Evolutionary conservation across 2,888 invertebrate species (phyloP).

Genomic region (Agrilus mali): DNA sequence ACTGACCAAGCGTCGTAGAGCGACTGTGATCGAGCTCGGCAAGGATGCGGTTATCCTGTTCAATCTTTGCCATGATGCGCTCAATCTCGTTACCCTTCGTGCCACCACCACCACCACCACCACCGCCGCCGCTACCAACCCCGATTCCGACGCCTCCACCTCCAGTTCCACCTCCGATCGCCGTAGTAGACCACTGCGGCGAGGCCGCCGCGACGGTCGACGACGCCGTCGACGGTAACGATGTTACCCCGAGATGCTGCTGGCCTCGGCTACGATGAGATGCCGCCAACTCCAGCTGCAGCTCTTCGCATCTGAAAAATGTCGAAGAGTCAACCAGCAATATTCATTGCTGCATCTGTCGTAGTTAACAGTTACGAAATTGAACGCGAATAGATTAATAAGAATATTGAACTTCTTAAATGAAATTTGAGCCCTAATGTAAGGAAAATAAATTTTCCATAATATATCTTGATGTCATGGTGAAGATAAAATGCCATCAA

Average conservation of each 20-base stretch:
- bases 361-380: no score
- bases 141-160: constrained; percentile 23
- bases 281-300: constrained; percentile 70
- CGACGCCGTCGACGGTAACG: constrained; percentile 19
- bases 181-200: constrained; percentile 26
- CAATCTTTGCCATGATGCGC: constrained; percentile 89
- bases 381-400: no score
- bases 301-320: constrained; percentile 59
- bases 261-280: constrained; percentile 34
- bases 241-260: constrained; percentile 25
- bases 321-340: neutral
- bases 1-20: constrained; percentile 51
- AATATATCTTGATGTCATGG: no score
- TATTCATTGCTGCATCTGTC: no score
- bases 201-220: constrained; percentile 14
- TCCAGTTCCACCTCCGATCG: constrained; percentile 16
- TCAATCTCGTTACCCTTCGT: constrained; percentile 63
- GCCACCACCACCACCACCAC: neutral
- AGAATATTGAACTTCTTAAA: no score
- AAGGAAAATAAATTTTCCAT: no score
- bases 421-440: no score
- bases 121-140: constrained; percentile 15
- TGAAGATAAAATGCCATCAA: no score
- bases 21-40: constrained; percentile 82
- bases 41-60: constrained; percentile 78